Conservation (phyloP, 2,888 invertebrate species). For the Chymomyza fuscimana region DNA sequence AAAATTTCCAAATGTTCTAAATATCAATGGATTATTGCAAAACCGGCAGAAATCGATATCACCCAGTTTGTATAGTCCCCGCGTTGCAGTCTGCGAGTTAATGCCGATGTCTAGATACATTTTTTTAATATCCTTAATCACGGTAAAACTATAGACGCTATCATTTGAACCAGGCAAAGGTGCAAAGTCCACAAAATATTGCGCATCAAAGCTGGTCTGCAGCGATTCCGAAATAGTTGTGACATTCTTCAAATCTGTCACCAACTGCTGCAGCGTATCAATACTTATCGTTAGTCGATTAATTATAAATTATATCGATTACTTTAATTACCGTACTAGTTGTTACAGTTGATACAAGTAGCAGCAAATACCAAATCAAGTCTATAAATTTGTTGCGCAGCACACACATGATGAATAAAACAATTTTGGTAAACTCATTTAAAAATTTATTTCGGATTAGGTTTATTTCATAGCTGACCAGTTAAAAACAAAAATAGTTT, state of each 20-base stretch:
- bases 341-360: background rate
- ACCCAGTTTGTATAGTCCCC: constrained; percentile 24
- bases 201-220: background rate
- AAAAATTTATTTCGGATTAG: background rate
- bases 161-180: no score
- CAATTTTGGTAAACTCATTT: background rate
- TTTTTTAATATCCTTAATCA: background rate
- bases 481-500: background rate
- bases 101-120: constrained; percentile 9
- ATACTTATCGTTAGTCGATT: background rate
- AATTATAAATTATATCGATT: background rate
- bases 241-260: background rate
- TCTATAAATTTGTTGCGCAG: background rate
- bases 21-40: constrained; percentile 34
- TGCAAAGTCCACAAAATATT: background rate
- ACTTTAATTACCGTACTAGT: background rate
- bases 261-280: no score
- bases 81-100: background rate
- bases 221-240: background rate
- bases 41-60: constrained; percentile 39
- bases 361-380: background rate
- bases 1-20: constrained; percentile 26
- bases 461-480: background rate
- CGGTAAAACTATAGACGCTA: background rate
- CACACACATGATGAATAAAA: background rate